A percentile compares a stretch with the other conserved stretches of the same genome.
These are phyloP conservation scores for Latrodectus geometricus DNA, from an alignment of 1,140 invertebrate species.

Conservation along the genomic window DNA sequence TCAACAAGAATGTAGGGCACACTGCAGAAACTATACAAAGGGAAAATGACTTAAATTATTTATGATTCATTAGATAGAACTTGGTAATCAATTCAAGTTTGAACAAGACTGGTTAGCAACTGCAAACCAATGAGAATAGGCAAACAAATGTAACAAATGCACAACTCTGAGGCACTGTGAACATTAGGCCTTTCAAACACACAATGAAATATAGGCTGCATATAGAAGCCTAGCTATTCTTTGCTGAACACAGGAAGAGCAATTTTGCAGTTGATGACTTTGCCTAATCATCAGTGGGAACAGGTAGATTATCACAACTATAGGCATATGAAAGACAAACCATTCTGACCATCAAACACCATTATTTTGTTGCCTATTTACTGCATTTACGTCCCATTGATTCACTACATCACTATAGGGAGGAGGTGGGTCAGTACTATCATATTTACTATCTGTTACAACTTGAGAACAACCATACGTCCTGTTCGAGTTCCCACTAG, in stretches of 20 bases:
- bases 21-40: constrained; percentile 14
- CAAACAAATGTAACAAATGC: constrained; percentile 28
- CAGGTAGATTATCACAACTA: constrained; percentile 60
- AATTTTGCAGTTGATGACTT: constrained; percentile 30
- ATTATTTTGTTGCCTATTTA: constrained; percentile 50
- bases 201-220: constrained; percentile 41
- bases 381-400: constrained; percentile 39
- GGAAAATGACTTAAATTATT: background rate
- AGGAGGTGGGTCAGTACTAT: constrained; percentile 50
- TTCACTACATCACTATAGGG: constrained; percentile 55
- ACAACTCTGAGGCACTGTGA: constrained; percentile 59
- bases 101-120: constrained; percentile 23
- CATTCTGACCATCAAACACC: constrained; percentile 45
- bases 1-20: constrained; percentile 12
- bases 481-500: constrained; percentile 45
- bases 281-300: constrained; percentile 27
- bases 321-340: constrained; percentile 57
- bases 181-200: constrained; percentile 45
- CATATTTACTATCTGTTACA: constrained; percentile 45
- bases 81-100: constrained; percentile 9
- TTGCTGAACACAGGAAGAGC: constrained; percentile 49
- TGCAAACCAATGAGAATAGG: constrained; percentile 11
- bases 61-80: constrained; percentile 8
- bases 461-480: constrained; percentile 39
- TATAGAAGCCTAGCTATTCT: constrained; percentile 43